Conservation (phyloP, 2,797 vertebrate species). For the Aulostomus chinensis region DNA sequence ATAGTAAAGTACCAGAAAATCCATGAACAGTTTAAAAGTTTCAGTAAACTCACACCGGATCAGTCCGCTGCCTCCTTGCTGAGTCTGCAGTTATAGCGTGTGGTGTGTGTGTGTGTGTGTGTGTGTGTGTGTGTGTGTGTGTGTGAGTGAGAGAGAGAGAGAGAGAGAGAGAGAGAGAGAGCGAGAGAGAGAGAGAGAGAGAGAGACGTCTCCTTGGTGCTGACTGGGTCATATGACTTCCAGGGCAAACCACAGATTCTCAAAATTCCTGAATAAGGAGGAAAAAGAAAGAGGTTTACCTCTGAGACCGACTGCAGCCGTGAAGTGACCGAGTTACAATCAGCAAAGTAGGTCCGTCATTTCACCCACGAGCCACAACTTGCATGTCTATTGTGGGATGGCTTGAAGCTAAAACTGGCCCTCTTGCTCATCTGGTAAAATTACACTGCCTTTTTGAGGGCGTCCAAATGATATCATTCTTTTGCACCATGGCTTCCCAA, state of each 20-base stretch:
- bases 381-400: too few species aligned
- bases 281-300: background rate
- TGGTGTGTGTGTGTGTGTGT: background rate
- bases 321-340: background rate
- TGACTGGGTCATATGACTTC: constrained; percentile 53
- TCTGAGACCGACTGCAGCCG: background rate
- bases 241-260: constrained; percentile 6
- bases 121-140: background rate
- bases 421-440: too few species aligned
- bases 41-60: background rate
- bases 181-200: too few species aligned
- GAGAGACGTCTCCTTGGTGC: constrained; percentile 20
- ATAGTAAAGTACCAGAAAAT: too few species aligned
- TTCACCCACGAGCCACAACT: background rate
- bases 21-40: too few species aligned
- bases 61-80: constrained; percentile 32
- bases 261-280: background rate
- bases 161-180: background rate
- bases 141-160: background rate
- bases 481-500: too few species aligned
- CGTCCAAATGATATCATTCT: too few species aligned
- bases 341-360: background rate
- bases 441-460: too few species aligned
- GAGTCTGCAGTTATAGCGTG: constrained; percentile 39
- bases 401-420: too few species aligned